These are phyloP conservation scores for Craniophora ligustri DNA, from an alignment of 2,888 invertebrate genomes.

Conservation along the genomic window DNA sequence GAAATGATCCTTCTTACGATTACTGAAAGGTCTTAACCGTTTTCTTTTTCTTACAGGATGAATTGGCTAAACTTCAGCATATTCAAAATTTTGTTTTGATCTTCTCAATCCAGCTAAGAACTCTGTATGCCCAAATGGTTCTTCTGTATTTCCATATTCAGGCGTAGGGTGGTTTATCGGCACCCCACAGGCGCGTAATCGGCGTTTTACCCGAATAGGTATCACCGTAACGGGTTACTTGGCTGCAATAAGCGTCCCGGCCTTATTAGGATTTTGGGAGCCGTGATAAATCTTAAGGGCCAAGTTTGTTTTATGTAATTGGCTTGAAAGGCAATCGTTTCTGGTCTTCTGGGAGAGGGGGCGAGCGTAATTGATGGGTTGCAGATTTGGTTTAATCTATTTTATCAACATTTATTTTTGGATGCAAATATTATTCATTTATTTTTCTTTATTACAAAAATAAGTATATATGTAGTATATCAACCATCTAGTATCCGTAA, in stretches of 20 bases:
- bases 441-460: no score
- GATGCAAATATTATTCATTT: no score
- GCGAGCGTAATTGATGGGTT: neutral
- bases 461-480: no score
- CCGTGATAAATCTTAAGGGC: conserved; percentile 26
- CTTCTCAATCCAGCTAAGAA: no score
- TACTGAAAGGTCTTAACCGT: no score
- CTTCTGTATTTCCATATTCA: conserved; percentile 22
- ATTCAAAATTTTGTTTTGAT: no score
- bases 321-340: conserved; percentile 3
- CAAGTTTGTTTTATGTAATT: conserved; percentile 18
- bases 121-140: no score
- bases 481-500: no score
- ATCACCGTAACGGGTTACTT: conserved; percentile 24
- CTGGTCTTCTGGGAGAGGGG: neutral
- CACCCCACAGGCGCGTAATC: conserved; percentile 50
- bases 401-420: no score
- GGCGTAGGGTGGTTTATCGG: conserved; percentile 41
- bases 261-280: conserved; percentile 28
- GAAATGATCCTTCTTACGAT: no score
- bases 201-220: conserved; percentile 35
- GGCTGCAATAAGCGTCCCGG: conserved; percentile 28
- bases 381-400: neutral
- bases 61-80: no score
- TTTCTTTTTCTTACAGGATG: no score